Conservation (phyloP, 2,113 vertebrate genomes). For the Stictonetta naevosa region DNA sequence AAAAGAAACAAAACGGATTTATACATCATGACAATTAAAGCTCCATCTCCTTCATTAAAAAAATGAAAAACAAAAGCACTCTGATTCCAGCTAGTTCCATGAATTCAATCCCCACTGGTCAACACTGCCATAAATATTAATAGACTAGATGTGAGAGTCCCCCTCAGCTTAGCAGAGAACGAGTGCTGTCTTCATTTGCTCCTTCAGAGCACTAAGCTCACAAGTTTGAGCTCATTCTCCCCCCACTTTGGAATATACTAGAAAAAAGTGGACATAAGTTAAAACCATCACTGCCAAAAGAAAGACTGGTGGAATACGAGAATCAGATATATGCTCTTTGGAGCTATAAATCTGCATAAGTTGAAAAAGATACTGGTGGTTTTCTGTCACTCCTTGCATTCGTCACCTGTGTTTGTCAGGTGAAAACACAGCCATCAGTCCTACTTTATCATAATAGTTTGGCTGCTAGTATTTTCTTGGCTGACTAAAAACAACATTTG, state of each 20-base stretch:
- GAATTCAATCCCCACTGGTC: not conserved
- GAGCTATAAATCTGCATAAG: not conserved
- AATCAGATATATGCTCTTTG: fast-evolving
- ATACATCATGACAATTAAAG: not conserved
- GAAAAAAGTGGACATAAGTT: not conserved
- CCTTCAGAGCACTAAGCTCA: fast-evolving
- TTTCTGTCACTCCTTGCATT: not conserved
- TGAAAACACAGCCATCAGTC: constrained; percentile 9
- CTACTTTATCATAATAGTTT: constrained; percentile 27
- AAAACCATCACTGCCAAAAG: fast-evolving
- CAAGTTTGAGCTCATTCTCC: not conserved
- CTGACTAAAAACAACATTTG: constrained; percentile 66
- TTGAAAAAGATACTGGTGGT: not conserved
- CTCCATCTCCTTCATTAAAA: not conserved
- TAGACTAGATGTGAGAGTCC: not conserved
- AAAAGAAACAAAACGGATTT: not conserved
- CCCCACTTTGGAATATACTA: not conserved
- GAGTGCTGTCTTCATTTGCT: not conserved
- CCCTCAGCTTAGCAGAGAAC: not conserved
- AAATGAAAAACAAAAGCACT: not conserved
- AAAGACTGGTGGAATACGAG: fast-evolving
- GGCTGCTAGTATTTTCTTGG: constrained; percentile 53
- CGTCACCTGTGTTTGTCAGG: constrained; percentile 12
- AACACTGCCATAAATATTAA: not conserved
- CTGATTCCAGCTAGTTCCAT: not conserved